A percentile compares a stretch with the other conserved stretches of the same genome.
Evolutionary conservation across 2,113 vertebrate genomes (phyloP).

Genomic region (Acinonyx jubatus): DNA sequence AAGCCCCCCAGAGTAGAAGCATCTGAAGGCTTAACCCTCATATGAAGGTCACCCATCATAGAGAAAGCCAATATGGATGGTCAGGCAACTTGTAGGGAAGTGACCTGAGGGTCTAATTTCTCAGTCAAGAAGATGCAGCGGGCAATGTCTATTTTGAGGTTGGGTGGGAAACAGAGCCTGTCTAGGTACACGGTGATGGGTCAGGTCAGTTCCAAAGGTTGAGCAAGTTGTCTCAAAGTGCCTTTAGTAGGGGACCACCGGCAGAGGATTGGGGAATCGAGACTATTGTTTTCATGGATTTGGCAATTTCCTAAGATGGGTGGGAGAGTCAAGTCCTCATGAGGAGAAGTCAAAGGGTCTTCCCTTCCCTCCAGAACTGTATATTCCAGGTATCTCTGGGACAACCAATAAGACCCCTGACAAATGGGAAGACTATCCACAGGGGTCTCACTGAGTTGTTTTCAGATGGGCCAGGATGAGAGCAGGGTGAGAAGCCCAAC

Average conservation of each 20-base stretch:
- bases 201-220: not conserved
- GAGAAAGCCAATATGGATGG: not conserved
- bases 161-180: not conserved
- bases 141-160: fast-evolving
- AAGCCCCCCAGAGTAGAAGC: not conserved
- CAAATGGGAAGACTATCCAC: too few relatives aligned
- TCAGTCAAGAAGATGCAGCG: not conserved
- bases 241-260: not conserved
- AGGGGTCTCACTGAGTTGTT: not conserved
- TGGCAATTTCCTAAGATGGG: not conserved
- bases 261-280: not conserved
- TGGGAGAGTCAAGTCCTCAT: not conserved
- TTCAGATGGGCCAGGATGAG: not conserved
- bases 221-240: not conserved
- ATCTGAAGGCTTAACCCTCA: too few relatives aligned
- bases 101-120: not conserved
- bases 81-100: fast-evolving
- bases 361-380: not conserved
- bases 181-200: not conserved
- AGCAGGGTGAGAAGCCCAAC: not conserved
- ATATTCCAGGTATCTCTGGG: not conserved
- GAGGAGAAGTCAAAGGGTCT: not conserved
- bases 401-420: not conserved
- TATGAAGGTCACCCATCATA: not conserved
- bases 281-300: not conserved